Conservation (phyloP, 2,797 vertebrate genomes). For the Rhabdophis nuchalis region DNA sequence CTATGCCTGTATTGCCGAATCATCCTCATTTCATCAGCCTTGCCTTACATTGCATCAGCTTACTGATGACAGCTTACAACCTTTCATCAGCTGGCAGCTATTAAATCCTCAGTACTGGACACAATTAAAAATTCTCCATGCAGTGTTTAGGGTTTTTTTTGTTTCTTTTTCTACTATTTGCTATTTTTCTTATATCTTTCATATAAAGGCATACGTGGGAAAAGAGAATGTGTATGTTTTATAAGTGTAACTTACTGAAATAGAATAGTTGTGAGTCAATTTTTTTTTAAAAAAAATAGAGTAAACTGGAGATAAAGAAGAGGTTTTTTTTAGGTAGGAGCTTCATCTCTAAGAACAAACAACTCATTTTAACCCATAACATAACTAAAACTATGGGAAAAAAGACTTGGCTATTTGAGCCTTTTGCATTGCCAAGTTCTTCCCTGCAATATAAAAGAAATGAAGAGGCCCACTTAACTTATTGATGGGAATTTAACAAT, state of each 20-base stretch:
- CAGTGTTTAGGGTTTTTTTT: neutral
- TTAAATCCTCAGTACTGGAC: no score
- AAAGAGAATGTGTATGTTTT: neutral
- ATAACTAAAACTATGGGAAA: neutral
- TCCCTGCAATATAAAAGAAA: neutral
- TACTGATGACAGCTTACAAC: no score
- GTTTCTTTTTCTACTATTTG: neutral
- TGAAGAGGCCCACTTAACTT: neutral
- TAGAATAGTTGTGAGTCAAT: neutral
- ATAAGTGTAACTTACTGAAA: neutral
- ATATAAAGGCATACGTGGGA: neutral
- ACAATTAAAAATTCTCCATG: neutral
- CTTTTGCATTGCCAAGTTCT: neutral
- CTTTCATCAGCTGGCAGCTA: no score
- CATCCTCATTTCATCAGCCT: no score
- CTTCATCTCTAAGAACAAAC: neutral
- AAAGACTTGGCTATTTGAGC: neutral
- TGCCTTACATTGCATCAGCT: no score
- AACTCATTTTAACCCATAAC: neutral
- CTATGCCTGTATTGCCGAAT: no score
- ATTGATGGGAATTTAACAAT: neutral
- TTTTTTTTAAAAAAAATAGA: neutral
- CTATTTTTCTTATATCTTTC: neutral
- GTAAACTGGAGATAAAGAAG: neutral
- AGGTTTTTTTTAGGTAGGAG: neutral